Evolutionary conservation across 2,888 invertebrate genomes (phyloP).

Genomic region (Drosophila subquinaria): DNA sequence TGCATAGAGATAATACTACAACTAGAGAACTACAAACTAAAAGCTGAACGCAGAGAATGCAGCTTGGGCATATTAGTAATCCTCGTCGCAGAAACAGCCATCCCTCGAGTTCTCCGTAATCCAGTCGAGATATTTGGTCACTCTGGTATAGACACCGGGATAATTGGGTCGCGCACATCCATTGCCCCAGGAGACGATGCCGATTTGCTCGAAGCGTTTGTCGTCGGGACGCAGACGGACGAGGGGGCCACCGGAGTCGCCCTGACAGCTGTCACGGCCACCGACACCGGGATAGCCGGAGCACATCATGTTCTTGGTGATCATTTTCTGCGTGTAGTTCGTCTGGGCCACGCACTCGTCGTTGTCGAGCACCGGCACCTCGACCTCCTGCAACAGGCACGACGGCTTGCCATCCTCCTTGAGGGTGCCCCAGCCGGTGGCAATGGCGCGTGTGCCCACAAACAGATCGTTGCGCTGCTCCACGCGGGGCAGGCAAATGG

Average conservation of each 20-base stretch:
- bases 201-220: conserved; percentile 93
- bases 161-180: conserved; percentile 94
- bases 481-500: conserved; percentile 92
- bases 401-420: conserved; percentile 94
- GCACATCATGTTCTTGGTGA: conserved; percentile 92
- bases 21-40: conserved; percentile 46
- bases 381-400: conserved; percentile 93
- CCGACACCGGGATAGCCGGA: conserved; percentile 83
- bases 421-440: conserved; percentile 95
- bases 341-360: conserved; percentile 90
- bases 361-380: conserved; percentile 89
- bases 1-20: conserved; percentile 52
- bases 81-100: conserved; percentile 92
- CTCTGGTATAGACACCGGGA: conserved; percentile 94
- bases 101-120: conserved; percentile 92
- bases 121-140: conserved; percentile 94
- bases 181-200: conserved; percentile 96
- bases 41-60: conserved; percentile 34
- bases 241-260: conserved; percentile 89
- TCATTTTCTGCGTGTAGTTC: conserved; percentile 93
- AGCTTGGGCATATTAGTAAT: conserved; percentile 56
- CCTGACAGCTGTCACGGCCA: conserved; percentile 83
- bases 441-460: conserved; percentile 90
- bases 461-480: conserved; percentile 90
- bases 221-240: conserved; percentile 90